These are phyloP conservation scores for Halcyon badia DNA, from an alignment of 2,797 vertebrate genomes.

Conservation along the genomic window DNA sequence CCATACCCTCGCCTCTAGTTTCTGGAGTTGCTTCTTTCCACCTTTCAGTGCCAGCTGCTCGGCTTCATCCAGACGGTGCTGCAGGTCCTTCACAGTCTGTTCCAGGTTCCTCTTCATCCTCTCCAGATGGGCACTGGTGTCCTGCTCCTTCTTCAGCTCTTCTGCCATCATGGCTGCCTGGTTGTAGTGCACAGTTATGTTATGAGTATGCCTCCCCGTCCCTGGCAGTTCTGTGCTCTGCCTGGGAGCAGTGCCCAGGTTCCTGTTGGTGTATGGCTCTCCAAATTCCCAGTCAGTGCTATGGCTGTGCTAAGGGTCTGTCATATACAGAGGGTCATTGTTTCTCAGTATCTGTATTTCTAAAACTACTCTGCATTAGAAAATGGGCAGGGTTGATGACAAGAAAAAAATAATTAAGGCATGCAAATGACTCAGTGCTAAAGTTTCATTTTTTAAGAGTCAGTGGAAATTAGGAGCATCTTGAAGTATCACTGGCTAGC, in stretches of 20 bases:
- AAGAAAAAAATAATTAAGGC: not conserved
- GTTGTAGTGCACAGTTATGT: not conserved
- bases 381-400: not conserved
- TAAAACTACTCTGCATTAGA: not conserved
- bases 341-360: not conserved
- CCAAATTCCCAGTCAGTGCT: not conserved
- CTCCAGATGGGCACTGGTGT: slow-evolving; percentile 89
- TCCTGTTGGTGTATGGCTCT: accelerated
- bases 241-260: not conserved
- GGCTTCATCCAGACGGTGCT: not conserved
- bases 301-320: not conserved
- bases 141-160: slow-evolving; percentile 90
- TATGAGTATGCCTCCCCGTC: not conserved
- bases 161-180: slow-evolving; percentile 88
- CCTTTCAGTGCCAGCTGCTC: slow-evolving; percentile 85
- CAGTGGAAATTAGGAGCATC: not conserved
- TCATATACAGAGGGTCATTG: not conserved
- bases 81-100: slow-evolving; percentile 78
- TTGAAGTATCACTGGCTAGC: not conserved
- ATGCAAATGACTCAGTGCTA: not conserved
- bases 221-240: not conserved
- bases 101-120: slow-evolving; percentile 91
- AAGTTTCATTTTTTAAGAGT: not conserved
- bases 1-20: slow-evolving; percentile 84
- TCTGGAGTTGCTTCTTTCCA: slow-evolving; percentile 89